Evolutionary conservation across 2,113 vertebrate genomes (phyloP).

Genomic region (Tonatia bakeri): DNA sequence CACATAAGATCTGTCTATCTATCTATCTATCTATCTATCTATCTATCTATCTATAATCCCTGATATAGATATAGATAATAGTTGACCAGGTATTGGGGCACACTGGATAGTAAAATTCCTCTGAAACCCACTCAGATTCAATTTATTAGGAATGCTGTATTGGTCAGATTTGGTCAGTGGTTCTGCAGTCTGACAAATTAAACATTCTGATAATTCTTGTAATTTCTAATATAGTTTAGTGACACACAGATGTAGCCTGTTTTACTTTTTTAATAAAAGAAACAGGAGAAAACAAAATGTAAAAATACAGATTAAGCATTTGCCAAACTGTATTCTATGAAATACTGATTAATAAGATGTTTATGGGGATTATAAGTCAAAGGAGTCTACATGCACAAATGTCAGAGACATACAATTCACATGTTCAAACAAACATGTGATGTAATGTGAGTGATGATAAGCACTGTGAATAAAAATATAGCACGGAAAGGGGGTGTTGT

Average conservation of each 20-base stretch:
- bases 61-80: background rate
- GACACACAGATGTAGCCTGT: background rate
- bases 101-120: background rate
- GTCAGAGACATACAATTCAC: background rate
- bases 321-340: background rate
- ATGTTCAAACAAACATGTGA: background rate
- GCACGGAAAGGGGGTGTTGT: rapidly evolving
- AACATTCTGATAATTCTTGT: background rate
- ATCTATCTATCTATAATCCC: background rate
- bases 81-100: background rate
- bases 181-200: background rate
- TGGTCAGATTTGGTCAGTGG: background rate
- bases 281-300: background rate
- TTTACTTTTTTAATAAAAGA: background rate
- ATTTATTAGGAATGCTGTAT: background rate
- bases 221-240: background rate
- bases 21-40: background rate
- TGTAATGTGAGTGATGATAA: background rate
- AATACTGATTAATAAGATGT: background rate
- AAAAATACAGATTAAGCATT: background rate
- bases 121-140: background rate
- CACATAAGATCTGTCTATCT: background rate
- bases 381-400: background rate
- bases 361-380: background rate
- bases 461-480: background rate